phyloP scores from a whole-genome alignment of 1,140 invertebrate genomes.

The Metaphire vulgaris region DNA sequence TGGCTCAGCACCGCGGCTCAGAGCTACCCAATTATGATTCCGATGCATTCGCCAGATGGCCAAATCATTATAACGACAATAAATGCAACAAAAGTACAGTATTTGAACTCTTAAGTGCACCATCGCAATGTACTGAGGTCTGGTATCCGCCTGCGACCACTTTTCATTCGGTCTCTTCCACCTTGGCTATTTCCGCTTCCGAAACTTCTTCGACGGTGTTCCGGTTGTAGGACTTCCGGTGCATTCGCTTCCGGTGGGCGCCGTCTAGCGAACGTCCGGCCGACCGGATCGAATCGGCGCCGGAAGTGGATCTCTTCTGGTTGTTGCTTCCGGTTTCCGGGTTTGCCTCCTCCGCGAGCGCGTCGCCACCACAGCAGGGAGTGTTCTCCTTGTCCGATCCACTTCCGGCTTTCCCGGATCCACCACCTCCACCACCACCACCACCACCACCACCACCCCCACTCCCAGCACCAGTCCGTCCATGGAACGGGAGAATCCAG shows the following conservation, averaged over 20 bases:
- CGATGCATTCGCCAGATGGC: no score
- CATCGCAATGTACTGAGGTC: no score
- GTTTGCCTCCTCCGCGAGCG: no score
- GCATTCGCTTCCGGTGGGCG: not conserved
- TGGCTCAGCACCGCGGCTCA: no score
- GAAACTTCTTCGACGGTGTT: not conserved
- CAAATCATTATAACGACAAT: no score
- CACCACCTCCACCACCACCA: not conserved
- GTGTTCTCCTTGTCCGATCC: constrained; percentile 21
- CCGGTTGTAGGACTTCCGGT: not conserved
- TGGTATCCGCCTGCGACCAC: no score
- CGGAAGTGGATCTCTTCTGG: not conserved
- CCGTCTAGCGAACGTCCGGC: not conserved
- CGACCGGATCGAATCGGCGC: not conserved
- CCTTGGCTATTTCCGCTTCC: not conserved
- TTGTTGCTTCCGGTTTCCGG: no score
- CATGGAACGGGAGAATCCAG: not conserved
- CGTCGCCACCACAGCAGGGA: not conserved
- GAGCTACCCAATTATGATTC: no score
- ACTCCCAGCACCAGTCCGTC: not conserved
- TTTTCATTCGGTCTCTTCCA: constrained; percentile 1
- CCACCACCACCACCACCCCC: no score
- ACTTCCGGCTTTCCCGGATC: not conserved
- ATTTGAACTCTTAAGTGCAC: no score
- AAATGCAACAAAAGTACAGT: no score